Conservation (phyloP, 2,113 vertebrate species). For the Azemiops feae region DNA sequence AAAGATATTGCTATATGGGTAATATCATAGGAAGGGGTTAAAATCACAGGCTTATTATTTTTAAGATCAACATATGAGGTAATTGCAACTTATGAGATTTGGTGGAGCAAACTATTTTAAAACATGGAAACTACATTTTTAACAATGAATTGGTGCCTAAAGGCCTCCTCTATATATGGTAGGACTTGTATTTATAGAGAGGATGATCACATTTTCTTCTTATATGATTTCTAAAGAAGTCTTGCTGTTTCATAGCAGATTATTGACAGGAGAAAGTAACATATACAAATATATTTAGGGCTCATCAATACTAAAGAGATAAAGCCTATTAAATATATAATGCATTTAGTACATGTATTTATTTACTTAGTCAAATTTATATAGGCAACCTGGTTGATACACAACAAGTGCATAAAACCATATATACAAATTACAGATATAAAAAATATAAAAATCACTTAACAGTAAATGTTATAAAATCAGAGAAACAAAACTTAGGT, state of each 20-base stretch:
- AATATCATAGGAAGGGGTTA: background rate
- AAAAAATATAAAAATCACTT: background rate
- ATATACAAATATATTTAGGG: background rate
- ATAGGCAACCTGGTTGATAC: background rate
- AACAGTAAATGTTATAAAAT: background rate
- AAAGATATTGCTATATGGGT: background rate
- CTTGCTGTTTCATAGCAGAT: background rate
- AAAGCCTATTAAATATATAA: background rate
- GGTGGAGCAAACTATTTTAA: background rate
- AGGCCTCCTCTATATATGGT: background rate
- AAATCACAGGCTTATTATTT: background rate
- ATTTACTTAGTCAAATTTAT: background rate
- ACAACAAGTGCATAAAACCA: background rate
- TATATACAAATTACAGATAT: background rate
- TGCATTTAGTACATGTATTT: background rate
- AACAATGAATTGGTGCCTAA: background rate
- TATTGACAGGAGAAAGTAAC: background rate
- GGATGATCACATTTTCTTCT: background rate
- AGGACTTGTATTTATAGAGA: background rate
- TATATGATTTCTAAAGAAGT: background rate
- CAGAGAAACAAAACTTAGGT: background rate
- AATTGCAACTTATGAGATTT: background rate
- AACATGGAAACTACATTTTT: background rate
- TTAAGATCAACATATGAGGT: background rate
- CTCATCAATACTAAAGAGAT: background rate